phyloP scores from a whole-genome alignment of 2,797 vertebrate genomes.

The Myripristis murdjan region DNA sequence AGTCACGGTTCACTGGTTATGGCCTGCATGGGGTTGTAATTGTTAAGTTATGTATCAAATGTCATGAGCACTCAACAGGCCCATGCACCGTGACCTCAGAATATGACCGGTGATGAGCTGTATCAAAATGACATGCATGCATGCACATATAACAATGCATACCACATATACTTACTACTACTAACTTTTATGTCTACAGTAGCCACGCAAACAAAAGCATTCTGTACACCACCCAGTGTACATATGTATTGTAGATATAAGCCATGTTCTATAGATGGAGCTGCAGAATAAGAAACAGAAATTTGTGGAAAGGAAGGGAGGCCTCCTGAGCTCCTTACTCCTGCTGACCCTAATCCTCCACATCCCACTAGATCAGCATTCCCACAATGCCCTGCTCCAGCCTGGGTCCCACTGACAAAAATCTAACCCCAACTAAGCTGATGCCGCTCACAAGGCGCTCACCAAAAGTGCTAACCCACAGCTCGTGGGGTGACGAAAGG shows the following conservation, averaged over 20 bases:
- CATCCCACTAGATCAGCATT: conserved; percentile 77
- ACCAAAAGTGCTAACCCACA: neutral
- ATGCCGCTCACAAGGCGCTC: conserved; percentile 30
- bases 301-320: conserved; percentile 43
- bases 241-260: neutral
- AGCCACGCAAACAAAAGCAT: neutral
- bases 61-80: conserved; percentile 52
- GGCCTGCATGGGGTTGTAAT: conserved; percentile 64
- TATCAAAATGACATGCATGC: conserved; percentile 2
- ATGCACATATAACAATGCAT: neutral
- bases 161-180: neutral
- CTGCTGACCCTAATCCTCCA: conserved; percentile 80
- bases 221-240: too few relatives aligned
- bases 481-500: neutral
- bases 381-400: conserved; percentile 63
- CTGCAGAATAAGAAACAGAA: conserved; percentile 37
- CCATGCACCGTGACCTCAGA: conserved; percentile 32
- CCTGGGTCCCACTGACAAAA: conserved; percentile 63
- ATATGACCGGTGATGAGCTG: conserved; percentile 29
- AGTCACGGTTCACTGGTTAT: conserved; percentile 60
- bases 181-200: neutral
- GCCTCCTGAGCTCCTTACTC: conserved; percentile 74
- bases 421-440: conserved; percentile 56
- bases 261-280: conserved; percentile 14
- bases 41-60: conserved; percentile 49